Evolutionary conservation across 2,888 invertebrate genomes (phyloP).

Genomic region (Nephrotoma appendiculata): DNA sequence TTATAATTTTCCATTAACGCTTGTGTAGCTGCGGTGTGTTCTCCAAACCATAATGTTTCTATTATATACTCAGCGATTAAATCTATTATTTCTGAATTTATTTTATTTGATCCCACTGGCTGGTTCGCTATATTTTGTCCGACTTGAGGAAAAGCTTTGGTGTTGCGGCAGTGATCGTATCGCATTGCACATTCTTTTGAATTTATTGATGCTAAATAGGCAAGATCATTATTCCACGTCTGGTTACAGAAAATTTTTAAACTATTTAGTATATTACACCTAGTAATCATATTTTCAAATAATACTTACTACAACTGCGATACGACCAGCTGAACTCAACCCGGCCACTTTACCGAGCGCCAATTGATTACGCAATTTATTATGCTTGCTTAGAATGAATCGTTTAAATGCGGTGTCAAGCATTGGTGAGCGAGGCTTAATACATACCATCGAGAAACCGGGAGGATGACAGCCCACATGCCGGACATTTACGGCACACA

Average conservation of each 20-base stretch:
- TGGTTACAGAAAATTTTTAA: neutral
- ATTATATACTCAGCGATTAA: neutral
- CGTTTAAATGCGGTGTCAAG: neutral
- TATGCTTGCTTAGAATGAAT: neutral
- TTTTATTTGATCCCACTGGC: neutral
- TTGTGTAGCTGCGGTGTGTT: neutral
- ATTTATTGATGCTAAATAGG: neutral
- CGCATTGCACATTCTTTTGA: too few relatives aligned
- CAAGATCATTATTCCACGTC: neutral
- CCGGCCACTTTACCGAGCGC: neutral
- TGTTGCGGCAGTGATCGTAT: too few relatives aligned
- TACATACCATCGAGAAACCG: neutral
- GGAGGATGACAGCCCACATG: neutral
- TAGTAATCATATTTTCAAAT: neutral
- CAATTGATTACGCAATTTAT: neutral
- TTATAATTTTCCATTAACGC: neutral
- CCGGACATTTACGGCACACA: neutral
- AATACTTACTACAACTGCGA: neutral
- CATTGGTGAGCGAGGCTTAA: neutral
- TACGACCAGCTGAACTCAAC: neutral
- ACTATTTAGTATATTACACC: neutral
- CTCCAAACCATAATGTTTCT: neutral
- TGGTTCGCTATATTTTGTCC: too few relatives aligned
- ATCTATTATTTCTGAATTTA: neutral
- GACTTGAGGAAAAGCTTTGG: too few relatives aligned